These are phyloP conservation scores for Acridotheres tristis DNA, from an alignment of 2,797 vertebrate genomes.

Conservation along the genomic window DNA sequence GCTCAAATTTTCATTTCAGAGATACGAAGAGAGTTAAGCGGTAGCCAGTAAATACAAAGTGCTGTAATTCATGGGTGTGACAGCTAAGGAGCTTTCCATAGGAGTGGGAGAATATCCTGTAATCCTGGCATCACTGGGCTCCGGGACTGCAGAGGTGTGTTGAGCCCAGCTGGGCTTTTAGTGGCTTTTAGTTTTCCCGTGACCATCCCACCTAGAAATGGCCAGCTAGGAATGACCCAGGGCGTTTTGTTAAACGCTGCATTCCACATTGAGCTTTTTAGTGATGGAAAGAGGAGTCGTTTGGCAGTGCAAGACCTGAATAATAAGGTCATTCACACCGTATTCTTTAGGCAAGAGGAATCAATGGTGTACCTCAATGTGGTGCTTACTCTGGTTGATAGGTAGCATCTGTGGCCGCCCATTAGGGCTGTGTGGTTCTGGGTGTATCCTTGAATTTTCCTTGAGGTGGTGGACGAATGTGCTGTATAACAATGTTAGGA, in stretches of 20 bases:
- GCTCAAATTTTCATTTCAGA: not conserved
- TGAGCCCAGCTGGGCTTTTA: not conserved
- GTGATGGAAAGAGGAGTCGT: constrained; percentile 14
- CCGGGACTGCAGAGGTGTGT: not conserved
- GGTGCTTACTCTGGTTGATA: not conserved
- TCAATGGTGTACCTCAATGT: not conserved
- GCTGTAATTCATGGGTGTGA: not conserved
- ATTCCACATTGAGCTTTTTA: not conserved
- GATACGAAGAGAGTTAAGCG: not conserved
- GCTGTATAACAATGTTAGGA: not conserved
- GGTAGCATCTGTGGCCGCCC: not conserved
- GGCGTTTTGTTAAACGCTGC: not conserved
- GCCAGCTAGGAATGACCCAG: not conserved
- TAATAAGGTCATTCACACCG: not conserved
- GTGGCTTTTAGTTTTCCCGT: not conserved
- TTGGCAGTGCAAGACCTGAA: not conserved
- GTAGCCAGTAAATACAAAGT: not conserved
- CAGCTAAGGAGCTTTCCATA: not conserved
- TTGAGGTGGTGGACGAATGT: not conserved
- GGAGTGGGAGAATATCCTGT: not conserved
- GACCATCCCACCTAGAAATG: not conserved
- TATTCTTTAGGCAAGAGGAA: not conserved
- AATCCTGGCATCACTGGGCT: not conserved
- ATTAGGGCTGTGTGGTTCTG: not conserved
- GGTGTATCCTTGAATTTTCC: not conserved